Percentiles rank a stretch among this genome's conserved stretches.
Conservation (phyloP, 2,797 vertebrate species). For the Serranus cabrilla region DNA sequence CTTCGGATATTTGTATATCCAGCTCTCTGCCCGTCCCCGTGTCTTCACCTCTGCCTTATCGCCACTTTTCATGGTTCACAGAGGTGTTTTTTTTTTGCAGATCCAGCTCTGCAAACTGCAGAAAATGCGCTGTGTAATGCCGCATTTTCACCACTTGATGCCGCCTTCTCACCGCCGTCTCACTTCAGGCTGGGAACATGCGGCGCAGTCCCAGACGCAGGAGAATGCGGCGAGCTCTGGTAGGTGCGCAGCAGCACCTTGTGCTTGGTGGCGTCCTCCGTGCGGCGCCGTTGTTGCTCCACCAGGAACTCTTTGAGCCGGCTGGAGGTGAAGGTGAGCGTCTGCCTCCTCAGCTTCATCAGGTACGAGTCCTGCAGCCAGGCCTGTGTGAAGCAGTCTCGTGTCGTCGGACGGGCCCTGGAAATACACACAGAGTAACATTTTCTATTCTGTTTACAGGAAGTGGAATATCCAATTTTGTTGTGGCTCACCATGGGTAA, state of each 20-base stretch:
- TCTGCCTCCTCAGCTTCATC: constrained; percentile 96
- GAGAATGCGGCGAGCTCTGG: constrained; percentile 81
- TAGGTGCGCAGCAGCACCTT: constrained; percentile 96
- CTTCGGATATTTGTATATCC: constrained; percentile 29
- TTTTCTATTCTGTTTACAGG: too few relatives aligned
- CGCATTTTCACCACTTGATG: background rate
- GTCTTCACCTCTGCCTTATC: constrained; percentile 11
- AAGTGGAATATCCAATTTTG: background rate
- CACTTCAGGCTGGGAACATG: constrained; percentile 76
- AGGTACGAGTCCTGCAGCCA: constrained; percentile 98
- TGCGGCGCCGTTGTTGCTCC: constrained; percentile 88
- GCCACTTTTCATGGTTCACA: constrained; percentile 23
- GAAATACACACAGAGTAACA: background rate
- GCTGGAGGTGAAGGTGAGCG: constrained; percentile 94
- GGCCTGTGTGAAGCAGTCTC: constrained; percentile 93
- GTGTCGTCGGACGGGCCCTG: constrained; percentile 93
- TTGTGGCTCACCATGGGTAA: constrained; percentile 91
- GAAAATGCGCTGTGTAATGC: too few relatives aligned
- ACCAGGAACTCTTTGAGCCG: constrained; percentile 95
- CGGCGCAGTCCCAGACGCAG: constrained; percentile 68
- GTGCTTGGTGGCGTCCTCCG: constrained; percentile 92
- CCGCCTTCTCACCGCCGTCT: constrained; percentile 22
- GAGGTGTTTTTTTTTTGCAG: background rate
- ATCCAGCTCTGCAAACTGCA: background rate
- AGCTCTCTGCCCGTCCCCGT: constrained; percentile 5